Evolutionary conservation across 2,888 invertebrate species (phyloP), one percentile per base, ranked within the genome.

Genomic region (Molanna angustata): DNA sequence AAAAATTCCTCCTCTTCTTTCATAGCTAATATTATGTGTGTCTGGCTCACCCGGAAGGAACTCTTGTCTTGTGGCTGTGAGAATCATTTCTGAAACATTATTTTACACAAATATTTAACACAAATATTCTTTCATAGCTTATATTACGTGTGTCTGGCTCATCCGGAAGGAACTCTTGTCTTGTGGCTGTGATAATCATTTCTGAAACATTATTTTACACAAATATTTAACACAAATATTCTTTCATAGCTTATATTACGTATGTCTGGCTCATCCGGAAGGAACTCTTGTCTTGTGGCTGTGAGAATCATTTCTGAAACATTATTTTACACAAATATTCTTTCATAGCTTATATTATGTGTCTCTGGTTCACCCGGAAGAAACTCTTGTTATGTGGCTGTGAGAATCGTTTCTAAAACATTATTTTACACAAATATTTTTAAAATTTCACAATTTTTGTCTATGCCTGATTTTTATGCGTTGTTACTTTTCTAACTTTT

Each of bases 1-100:
- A 63, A 83, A 84, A 60, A 82, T 74, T 31, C 85, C 85, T 9
- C 82, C 82, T 56, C 73, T 76, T 59, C 82, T 70, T 56, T 76
- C 76, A 64, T 80, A 83, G 42, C 79, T 75, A 39, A 82, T 78
- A 58, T 75, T 79, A n/a, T n/a, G n/a, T 39, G 74, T 66, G 4
- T 69, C 67, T 21, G 78, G 76, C 61, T 81, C 80, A 60, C 78
- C 80, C 0, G 80, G 75, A 58, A 80, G 67, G 64, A 84, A 84
- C 66, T 84, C 82, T 58, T 80, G 78, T 56, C 82, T 74, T 62
- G 78, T 82, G 33, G 68, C 74, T 40, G 76, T 74, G 43, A 76
- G 67, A 50, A 74, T 67, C 76, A 77, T 77, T 11, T 39, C 58
- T 58, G 46, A 19, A 57, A 54, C 17, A 27, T n/a, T n/a, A n/a